phyloP scores from a whole-genome alignment of 2,113 vertebrate genomes.

The Clupea harengus region DNA sequence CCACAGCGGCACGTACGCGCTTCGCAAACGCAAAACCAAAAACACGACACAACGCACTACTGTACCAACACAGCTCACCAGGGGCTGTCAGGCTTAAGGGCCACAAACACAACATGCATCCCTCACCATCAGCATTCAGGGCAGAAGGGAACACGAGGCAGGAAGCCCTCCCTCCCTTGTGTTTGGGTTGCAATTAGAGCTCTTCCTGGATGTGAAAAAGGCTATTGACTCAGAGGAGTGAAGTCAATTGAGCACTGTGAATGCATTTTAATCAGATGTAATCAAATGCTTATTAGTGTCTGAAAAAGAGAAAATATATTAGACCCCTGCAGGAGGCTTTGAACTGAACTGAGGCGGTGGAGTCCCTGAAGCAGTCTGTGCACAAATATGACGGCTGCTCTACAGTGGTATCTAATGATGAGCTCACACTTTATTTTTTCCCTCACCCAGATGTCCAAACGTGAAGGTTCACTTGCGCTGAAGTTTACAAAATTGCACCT shows the following conservation, averaged over 20 bases:
- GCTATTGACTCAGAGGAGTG: neutral
- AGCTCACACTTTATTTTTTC: neutral
- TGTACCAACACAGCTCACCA: neutral
- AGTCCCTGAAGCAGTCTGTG: neutral
- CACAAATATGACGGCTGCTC: neutral
- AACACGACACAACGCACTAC: neutral
- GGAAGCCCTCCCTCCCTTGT: neutral
- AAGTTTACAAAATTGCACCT: neutral
- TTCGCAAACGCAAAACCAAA: neutral
- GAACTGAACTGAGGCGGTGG: neutral
- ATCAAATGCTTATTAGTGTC: conserved; percentile 8
- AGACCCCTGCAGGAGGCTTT: neutral
- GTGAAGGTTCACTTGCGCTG: neutral
- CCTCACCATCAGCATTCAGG: neutral
- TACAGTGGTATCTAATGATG: neutral
- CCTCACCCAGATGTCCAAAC: neutral
- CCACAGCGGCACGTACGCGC: neutral
- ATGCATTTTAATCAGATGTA: conserved; percentile 1
- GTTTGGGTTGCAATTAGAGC: conserved; percentile 6
- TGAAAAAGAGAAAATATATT: neutral
- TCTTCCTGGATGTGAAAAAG: conserved; percentile 5
- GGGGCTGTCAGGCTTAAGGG: neutral
- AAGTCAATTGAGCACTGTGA: neutral
- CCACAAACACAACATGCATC: neutral
- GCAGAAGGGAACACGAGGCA: neutral